Evolutionary conservation across 1,140 invertebrate genomes (phyloP), one percentile per base, ranked within the genome.

Genomic region (Pseudomyrmex cubaensis): DNA sequence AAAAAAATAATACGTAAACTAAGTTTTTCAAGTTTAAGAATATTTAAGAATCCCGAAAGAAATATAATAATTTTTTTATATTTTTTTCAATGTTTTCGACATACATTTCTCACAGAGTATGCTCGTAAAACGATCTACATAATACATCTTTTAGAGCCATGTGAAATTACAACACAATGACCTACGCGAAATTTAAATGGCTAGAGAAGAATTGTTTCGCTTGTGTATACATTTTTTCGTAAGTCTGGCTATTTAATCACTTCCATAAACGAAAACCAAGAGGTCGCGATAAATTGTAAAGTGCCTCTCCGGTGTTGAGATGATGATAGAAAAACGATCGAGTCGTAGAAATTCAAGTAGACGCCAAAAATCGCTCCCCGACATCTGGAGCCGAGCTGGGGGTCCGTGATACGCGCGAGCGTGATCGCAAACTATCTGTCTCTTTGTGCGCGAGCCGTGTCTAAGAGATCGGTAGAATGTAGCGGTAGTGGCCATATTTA

Each of bases 341-440:
- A 44, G 70, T 61, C 22, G 59, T 56, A 62, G 56, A 63, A 72
- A 82, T 62, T 77, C 63, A 57, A 76, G 56, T 50, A 73, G 74
- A 9, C 73, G 80, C 20, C 50, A 80, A 76, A 76, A 66, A 87
- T 80, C 59, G 59, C 70, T 83, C 59, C n/a, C 1, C 76, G 66
- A 78, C 78, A 89, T 85, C 72, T 88, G 87, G 61, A 61, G 67
- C 4, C 64, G 44, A 9, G 54, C 2, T 17, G 17, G 10, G 20
- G 17, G 35, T 22, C 35, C 13, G 44, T 46, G 35, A 59, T 54
- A 72, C 52, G 67, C 56, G 22, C 57, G 63, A 78, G 66, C 87
- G 62, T 25, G 59, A 80, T 35, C 35, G 35, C 80, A 83, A 88
- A 89, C 86, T 87, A 89, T 89, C 87, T 89, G 87, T 88, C 72